Evolutionary conservation across 2,797 vertebrate species (phyloP).

Genomic region (Bovichtus variegatus): DNA sequence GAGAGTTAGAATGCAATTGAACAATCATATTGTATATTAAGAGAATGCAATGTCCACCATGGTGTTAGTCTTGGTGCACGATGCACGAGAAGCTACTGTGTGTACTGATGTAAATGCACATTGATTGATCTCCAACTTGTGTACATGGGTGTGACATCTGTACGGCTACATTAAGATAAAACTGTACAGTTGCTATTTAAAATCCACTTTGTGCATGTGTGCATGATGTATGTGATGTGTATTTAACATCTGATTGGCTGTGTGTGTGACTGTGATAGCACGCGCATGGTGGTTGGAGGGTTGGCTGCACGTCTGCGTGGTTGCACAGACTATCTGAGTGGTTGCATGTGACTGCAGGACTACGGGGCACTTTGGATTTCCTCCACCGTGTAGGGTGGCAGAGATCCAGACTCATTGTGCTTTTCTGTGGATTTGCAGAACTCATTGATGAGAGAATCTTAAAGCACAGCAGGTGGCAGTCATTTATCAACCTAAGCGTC

Average conservation of each 20-base stretch:
- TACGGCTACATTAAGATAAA: constrained; percentile 27
- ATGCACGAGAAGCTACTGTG: background rate
- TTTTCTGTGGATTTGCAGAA: constrained; percentile 44
- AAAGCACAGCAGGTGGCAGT: constrained; percentile 69
- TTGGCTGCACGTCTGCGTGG: constrained; percentile 26
- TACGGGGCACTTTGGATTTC: constrained; percentile 51
- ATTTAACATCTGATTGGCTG: constrained; percentile 22
- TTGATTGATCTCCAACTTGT: constrained; percentile 25
- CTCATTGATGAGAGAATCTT: constrained; percentile 47
- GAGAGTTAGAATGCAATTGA: background rate
- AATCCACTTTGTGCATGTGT: constrained; percentile 45
- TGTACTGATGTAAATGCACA: constrained; percentile 28
- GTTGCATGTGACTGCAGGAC: constrained; percentile 45
- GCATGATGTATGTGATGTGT: constrained; percentile 33
- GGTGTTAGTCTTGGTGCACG: background rate
- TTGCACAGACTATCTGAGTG: constrained; percentile 27
- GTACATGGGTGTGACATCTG: constrained; percentile 5
- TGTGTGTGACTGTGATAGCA: constrained; percentile 27
- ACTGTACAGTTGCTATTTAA: constrained; percentile 30
- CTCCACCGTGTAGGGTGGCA: constrained; percentile 46
- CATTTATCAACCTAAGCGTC: constrained; percentile 59
- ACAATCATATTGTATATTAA: background rate
- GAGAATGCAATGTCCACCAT: background rate
- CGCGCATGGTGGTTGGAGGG: constrained; percentile 31
- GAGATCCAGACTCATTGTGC: constrained; percentile 50